Percentiles rank a stretch among this genome's conserved stretches.
These are phyloP conservation scores for Ashinkailepas kermadecensis DNA, from an alignment of 2,888 invertebrate genomes.

Conservation along the genomic window DNA sequence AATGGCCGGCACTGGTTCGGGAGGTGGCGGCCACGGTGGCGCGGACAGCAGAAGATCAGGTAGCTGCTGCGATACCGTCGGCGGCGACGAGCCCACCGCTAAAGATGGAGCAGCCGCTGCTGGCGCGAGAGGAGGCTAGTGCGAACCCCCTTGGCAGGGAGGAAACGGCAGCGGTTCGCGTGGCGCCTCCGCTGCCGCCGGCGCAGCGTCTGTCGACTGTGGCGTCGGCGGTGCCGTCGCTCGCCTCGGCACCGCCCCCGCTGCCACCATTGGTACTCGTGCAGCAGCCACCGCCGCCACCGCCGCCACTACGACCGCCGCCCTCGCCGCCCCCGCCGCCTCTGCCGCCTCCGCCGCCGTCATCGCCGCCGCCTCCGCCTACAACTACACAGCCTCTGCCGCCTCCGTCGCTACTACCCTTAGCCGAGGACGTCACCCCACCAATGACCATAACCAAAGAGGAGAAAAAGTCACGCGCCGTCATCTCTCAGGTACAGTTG, in stretches of 20 bases:
- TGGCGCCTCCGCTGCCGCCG: neutral
- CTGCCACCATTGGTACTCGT: conserved; percentile 10
- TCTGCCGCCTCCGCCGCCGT: conserved; percentile 29
- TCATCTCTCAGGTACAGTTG: conserved; percentile 56
- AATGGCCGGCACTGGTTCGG: neutral
- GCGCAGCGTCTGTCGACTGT: too few species aligned
- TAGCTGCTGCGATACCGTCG: neutral
- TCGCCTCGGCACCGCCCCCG: conserved; percentile 28
- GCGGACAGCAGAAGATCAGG: neutral
- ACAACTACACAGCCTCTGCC: conserved; percentile 34
- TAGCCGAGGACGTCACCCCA: too few species aligned
- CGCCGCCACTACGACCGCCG: conserved; percentile 42
- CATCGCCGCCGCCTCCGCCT: conserved; percentile 41
- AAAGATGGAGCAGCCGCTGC: neutral
- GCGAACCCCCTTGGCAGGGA: too few species aligned
- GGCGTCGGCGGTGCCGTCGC: neutral
- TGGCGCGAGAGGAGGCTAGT: neutral
- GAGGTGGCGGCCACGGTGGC: neutral
- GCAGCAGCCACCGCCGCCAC: conserved; percentile 10
- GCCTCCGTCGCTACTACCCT: too few species aligned
- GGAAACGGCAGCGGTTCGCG: too few species aligned
- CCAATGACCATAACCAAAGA: conserved; percentile 7
- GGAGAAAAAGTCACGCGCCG: conserved; percentile 69
- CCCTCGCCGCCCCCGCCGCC: conserved; percentile 42
- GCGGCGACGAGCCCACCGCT: neutral